These are phyloP conservation scores for Conopomorpha cramerella DNA, from an alignment of 1,140 invertebrate species.

Conservation along the genomic window DNA sequence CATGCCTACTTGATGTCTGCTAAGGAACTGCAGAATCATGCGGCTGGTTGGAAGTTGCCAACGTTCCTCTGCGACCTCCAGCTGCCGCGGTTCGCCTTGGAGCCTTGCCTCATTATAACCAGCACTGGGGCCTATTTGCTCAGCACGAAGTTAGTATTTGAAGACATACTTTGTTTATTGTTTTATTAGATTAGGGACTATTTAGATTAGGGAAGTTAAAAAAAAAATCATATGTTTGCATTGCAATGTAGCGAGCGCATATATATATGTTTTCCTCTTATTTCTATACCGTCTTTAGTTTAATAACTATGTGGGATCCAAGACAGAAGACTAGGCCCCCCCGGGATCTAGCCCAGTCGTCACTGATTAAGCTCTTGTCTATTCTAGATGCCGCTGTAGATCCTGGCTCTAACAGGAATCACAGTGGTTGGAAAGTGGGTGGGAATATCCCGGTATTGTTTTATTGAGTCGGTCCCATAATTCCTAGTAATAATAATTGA, in stretches of 20 bases:
- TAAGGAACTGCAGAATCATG: slow-evolving; percentile 15
- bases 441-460: too few relatives aligned
- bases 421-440: too few relatives aligned
- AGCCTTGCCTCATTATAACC: slow-evolving; percentile 36
- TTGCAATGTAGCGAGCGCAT: background rate
- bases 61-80: slow-evolving; percentile 43
- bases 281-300: background rate
- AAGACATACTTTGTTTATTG: too few relatives aligned
- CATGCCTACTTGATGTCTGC: slow-evolving; percentile 31
- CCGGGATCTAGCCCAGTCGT: too few relatives aligned
- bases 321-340: too few relatives aligned
- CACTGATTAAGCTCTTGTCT: too few relatives aligned
- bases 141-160: slow-evolving; percentile 36
- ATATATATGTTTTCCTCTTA: background rate
- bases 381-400: too few relatives aligned
- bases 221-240: background rate
- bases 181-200: background rate
- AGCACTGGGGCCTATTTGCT: slow-evolving; percentile 34
- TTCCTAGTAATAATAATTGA: too few relatives aligned
- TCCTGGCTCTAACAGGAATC: too few relatives aligned
- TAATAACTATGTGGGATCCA: background rate
- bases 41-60: slow-evolving; percentile 28
- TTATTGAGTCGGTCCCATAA: too few relatives aligned
- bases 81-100: slow-evolving; percentile 29
- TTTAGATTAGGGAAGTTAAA: background rate